Conservation (phyloP, 2,888 invertebrate genomes). For the Campoplex nolae region DNA sequence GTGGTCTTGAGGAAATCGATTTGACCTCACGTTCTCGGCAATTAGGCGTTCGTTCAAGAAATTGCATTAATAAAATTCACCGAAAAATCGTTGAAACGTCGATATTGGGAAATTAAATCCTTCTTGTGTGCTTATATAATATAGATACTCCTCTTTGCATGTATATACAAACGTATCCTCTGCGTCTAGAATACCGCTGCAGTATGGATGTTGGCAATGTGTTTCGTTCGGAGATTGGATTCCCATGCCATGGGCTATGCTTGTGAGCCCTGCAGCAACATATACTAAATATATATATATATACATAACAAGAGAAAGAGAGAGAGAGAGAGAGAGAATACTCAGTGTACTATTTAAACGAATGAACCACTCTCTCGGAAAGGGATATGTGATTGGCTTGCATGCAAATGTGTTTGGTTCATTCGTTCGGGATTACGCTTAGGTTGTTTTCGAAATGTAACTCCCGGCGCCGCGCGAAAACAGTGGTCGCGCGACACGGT, state of each 20-base stretch:
- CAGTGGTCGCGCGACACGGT: constrained; percentile 27
- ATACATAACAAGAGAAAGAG: not conserved
- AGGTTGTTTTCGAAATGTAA: constrained; percentile 64
- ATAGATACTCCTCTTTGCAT: constrained; percentile 19
- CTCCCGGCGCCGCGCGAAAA: constrained; percentile 42
- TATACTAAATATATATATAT: not conserved
- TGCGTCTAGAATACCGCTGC: constrained; percentile 19
- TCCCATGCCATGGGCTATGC: constrained; percentile 42
- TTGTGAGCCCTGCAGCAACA: not conserved
- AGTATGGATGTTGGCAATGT: constrained; percentile 56
- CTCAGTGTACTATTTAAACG: constrained; percentile 61
- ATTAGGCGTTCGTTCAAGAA: constrained; percentile 23
- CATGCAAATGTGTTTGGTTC: constrained; percentile 67
- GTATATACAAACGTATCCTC: constrained; percentile 11
- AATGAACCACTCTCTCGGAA: constrained; percentile 60
- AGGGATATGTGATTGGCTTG: constrained; percentile 66
- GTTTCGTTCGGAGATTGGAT: constrained; percentile 66
- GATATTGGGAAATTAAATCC: constrained; percentile 52
- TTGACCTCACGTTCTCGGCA: not conserved
- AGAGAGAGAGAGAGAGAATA: not conserved
- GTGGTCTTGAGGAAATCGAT: not conserved
- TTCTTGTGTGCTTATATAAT: constrained; percentile 33
- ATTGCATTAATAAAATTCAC: constrained; percentile 39
- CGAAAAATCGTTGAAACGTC: constrained; percentile 26
- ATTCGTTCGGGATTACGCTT: constrained; percentile 65